phyloP scores from a whole-genome alignment of 1,140 invertebrate genomes.

The Drosophila suzukii region DNA sequence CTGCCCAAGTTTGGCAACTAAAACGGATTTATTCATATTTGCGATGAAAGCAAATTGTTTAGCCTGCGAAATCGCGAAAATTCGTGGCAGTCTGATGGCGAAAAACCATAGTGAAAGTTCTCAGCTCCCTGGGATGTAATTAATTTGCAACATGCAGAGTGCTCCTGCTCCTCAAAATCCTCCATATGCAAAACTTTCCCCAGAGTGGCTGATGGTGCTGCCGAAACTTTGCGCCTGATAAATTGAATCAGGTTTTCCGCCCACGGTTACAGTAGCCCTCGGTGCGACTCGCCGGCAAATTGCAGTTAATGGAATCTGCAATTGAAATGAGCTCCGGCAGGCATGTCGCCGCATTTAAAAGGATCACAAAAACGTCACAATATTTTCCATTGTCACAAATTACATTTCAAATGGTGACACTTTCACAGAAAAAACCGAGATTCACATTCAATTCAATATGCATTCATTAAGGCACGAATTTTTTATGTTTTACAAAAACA shows the following conservation, averaged over 20 bases:
- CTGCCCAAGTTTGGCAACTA: conserved; percentile 18
- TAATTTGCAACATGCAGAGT: conserved; percentile 41
- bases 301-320: conserved; percentile 61
- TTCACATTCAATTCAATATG: too few relatives aligned
- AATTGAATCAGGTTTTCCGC: conserved; percentile 60
- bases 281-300: conserved; percentile 34
- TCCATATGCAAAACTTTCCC: conserved; percentile 43
- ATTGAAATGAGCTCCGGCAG: conserved; percentile 43
- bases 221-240: conserved; percentile 24
- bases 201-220: conserved; percentile 10
- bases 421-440: neutral
- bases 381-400: neutral
- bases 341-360: conserved; percentile 15
- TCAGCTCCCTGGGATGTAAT: conserved; percentile 34
- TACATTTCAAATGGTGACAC: neutral
- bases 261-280: conserved; percentile 1
- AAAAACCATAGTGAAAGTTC: conserved; percentile 33
- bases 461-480: too few relatives aligned
- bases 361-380: conserved; percentile 8
- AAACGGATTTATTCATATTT: conserved; percentile 25
- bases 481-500: too few relatives aligned
- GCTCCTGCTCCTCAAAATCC: conserved; percentile 12
- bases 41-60: conserved; percentile 25
- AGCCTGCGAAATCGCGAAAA: conserved; percentile 17
- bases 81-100: neutral